Base-by-base conservation (phyloP, 2,113 vertebrate genomes). In the Coptodon rendalli region DNA sequence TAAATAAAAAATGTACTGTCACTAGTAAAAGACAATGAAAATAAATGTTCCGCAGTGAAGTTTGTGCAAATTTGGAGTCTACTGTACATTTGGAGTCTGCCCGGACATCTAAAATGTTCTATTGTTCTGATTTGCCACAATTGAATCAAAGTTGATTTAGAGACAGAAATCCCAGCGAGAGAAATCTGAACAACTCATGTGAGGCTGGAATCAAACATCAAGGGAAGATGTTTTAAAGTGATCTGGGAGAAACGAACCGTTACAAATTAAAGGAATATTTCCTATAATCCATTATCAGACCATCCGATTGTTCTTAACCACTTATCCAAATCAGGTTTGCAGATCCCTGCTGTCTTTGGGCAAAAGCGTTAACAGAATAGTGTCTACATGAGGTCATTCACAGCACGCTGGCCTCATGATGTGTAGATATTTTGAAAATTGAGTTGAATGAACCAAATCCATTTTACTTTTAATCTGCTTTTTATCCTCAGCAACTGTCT, bases 71-170 rank as follows among this genome's bases (percentile, higher is more conserved):
- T 66, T n/a, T 66, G 17, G 38, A 31, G 57, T 61, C 8, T 29
- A 14, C n/a, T 16, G 12, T 3, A 40, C 38, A 13, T 48, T 16
- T 48, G 45, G 22, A 1, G 13, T 4, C 66, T 16, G 43, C 24
- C 43, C 7, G 43, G 71, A 76, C 1, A 19, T 29, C 19, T 19
- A 38, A 78, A 50, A 50, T 31, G 16, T 31, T 78, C 38, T 50
- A 31, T 29, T 50, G 16, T 50, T 52, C 1, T 0, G 24, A 13
- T 78, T 50, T 78, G 71, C 27, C 2, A 50, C 27, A 31, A 1
- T 8, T 50, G 16, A 31, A 1, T 50, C 9, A 17, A 78, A 31
- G 71, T 12, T 78, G 71, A 31, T 31, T 31, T 31, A 78, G 48
- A 76, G 3, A 73, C 11, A 48, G 22, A 78, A 78, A 78, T 29